These are phyloP conservation scores for Montipora foliosa DNA, from an alignment of 64 coral and sea anemone genomes.

Conservation along the genomic window DNA sequence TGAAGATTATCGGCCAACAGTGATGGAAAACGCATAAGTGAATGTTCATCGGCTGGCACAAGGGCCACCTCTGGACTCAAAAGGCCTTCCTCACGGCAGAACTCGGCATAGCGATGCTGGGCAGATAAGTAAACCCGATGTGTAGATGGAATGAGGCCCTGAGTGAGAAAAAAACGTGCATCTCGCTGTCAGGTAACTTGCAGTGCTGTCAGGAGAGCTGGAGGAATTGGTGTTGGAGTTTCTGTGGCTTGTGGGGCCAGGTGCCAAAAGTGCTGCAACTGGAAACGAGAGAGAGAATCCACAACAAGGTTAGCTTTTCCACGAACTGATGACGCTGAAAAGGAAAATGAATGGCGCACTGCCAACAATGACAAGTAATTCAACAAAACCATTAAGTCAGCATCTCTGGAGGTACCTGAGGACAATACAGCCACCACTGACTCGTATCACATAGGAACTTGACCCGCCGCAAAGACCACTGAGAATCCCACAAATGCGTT, in stretches of 20 bases:
- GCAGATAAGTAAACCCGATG: not conserved
- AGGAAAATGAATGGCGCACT: not conserved
- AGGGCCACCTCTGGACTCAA: not conserved
- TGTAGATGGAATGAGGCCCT: not conserved
- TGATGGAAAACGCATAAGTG: not conserved
- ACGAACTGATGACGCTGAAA: not conserved
- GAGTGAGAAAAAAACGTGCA: not conserved
- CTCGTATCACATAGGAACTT: conserved; percentile 21
- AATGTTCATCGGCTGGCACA: not conserved
- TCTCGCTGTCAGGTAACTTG: not conserved
- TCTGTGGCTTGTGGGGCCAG: not conserved
- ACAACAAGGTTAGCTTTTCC: not conserved
- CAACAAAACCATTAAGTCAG: not conserved
- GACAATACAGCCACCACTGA: conserved; percentile 17
- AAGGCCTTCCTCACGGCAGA: not conserved
- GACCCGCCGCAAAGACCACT: not conserved
- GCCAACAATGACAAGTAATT: not conserved
- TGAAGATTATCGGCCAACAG: not conserved
- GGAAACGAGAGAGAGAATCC: not conserved
- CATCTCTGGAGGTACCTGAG: conserved; percentile 4
- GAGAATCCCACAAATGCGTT: not conserved
- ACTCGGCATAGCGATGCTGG: not conserved
- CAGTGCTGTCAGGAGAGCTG: not conserved
- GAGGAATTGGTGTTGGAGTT: not conserved
- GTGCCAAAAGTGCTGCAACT: not conserved